Conservation (phyloP, 2,113 vertebrate species). For the Paralichthys olivaceus region DNA sequence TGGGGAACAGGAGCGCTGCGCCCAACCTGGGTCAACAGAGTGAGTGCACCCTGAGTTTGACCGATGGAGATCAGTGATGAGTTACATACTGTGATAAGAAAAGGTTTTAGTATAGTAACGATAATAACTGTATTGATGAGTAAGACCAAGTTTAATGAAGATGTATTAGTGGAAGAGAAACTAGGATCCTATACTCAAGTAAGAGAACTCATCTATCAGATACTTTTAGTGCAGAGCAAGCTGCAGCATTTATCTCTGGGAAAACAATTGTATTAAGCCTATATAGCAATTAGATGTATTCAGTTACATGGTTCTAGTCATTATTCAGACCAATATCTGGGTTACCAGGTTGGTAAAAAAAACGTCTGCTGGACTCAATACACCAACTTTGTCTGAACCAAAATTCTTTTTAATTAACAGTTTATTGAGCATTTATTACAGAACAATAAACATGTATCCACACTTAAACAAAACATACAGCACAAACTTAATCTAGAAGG, state of each 20-base stretch:
- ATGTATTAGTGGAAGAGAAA: too few species aligned
- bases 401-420: not conserved
- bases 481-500: too few species aligned
- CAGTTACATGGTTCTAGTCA: not conserved
- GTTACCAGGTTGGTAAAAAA: not conserved
- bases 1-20: constrained; percentile 68
- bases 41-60: constrained; percentile 45
- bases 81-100: not conserved
- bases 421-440: not conserved
- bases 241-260: not conserved
- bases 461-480: too few species aligned
- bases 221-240: too few species aligned
- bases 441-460: not conserved
- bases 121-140: too few species aligned
- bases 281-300: not conserved
- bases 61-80: too few species aligned
- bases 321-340: not conserved
- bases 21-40: constrained; percentile 57
- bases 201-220: too few species aligned
- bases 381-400: too few species aligned
- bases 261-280: not conserved
- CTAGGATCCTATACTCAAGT: too few species aligned
- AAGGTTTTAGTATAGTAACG: too few species aligned
- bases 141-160: too few species aligned
- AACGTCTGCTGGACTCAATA: not conserved